A percentile compares a stretch with the other conserved stretches of the same genome.
Evolutionary conservation across 2,797 vertebrate species (phyloP).

Genomic region (Trichosurus vulpecula): DNA sequence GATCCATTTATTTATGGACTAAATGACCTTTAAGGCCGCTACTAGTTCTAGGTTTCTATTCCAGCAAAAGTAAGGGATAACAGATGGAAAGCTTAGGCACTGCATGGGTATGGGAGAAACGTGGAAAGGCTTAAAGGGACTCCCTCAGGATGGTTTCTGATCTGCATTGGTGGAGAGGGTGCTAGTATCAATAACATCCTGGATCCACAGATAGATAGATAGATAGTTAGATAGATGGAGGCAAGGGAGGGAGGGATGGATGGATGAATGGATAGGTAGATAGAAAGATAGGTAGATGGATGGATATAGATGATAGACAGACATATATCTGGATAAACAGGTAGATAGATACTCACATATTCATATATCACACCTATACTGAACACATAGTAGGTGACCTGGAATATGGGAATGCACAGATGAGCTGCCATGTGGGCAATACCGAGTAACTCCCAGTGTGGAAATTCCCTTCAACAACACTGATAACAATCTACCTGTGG

Average conservation of each 20-base stretch:
- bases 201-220: not conserved
- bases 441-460: not conserved
- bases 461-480: not conserved
- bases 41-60: not conserved
- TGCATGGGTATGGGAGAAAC: rapidly evolving
- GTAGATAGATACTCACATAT: not conserved
- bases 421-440: not conserved
- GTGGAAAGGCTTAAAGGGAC: not conserved
- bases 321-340: not conserved
- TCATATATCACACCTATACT: not conserved
- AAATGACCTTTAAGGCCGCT: not conserved
- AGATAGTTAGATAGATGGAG: not conserved
- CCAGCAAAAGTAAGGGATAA: not conserved
- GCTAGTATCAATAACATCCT: not conserved
- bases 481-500: not conserved
- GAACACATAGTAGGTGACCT: not conserved
- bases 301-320: not conserved
- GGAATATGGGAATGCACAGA: not conserved
- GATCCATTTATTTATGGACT: not conserved
- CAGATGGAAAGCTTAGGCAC: not conserved
- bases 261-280: not conserved
- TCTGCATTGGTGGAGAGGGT: not conserved
- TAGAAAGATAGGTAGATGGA: not conserved
- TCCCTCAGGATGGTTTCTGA: not conserved
- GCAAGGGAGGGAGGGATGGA: not conserved